Evolutionary conservation across 2,113 vertebrate species (phyloP), one percentile per base, ranked within the genome.

Genomic region (Syngnathoides biaculeatus): DNA sequence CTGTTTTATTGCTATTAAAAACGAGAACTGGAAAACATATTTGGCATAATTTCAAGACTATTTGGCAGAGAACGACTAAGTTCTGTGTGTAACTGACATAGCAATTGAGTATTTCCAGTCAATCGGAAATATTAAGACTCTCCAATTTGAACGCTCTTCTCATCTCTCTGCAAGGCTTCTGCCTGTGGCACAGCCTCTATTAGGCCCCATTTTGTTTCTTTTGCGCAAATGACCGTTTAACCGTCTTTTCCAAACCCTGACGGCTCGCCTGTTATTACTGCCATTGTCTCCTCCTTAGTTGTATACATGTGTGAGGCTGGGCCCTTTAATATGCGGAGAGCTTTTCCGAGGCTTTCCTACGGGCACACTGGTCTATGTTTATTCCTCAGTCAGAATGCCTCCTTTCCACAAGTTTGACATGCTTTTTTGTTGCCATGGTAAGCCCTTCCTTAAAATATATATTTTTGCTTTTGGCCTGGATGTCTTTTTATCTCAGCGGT

Each of bases 361-460:
- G 75, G 87, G 90, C 88, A 89, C 71, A 78, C 72, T 74, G 84
- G 81, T 86, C 87, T 84, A 82, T 86, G 72, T 87, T 87, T 88
- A 88, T 84, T 86, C 82, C 80, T 79, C 84, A 85, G 85, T 87
- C 83, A 87, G 72, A 90, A 90, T 83, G 84, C 83, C 79, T 84
- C 75, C 71, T 85, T 86, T 90, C 86, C 86, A 87, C 86, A 90
- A 89, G 89, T 90, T 90, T 89, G 88, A 91, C 89, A 90, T 90
- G 87, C 87, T 81, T 85, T 89, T 88, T 89, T 89, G 89, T 90
- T 90, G 82, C 90, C 83, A 91, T 87, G 86, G 89, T 89, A 90
- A 91, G 86, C 85, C 87, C 86, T 88, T 80, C 78, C 88, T 88
- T 82, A 88, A 90, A 91, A 90, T 90, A 90, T 90, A 92, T 92